phyloP scores from a whole-genome alignment of 2,888 invertebrate species.

The Luffia ferchaultella region DNA sequence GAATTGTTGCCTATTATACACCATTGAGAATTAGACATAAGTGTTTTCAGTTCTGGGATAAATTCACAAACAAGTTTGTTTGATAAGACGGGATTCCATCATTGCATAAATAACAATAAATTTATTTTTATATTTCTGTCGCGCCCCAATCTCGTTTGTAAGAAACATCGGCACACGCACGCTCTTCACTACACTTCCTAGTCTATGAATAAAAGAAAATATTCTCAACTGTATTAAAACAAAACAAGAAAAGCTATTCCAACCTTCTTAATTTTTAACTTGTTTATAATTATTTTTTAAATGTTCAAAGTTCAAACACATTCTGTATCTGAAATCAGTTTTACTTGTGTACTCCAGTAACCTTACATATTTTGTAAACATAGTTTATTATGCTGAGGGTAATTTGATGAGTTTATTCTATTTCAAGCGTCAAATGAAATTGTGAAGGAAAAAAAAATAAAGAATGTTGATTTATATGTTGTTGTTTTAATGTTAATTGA shows the following conservation, averaged over 20 bases:
- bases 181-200: too few relatives aligned
- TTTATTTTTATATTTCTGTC: background rate
- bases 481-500: background rate
- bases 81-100: background rate
- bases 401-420: background rate
- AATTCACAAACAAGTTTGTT: background rate
- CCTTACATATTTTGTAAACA: background rate
- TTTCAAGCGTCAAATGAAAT: conserved; percentile 7
- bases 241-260: background rate
- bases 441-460: conserved; percentile 60
- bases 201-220: too few relatives aligned
- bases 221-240: too few relatives aligned
- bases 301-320: too few relatives aligned
- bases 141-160: too few relatives aligned
- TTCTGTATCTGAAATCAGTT: background rate
- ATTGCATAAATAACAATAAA: background rate
- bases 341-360: background rate
- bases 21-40: background rate
- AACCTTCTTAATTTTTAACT: background rate
- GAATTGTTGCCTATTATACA: background rate
- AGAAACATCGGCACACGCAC: too few relatives aligned
- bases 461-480: conserved; percentile 20
- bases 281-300: background rate
- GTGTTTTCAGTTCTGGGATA: background rate
- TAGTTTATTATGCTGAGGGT: background rate